Conservation (phyloP, 2,888 invertebrate species). For the Drosophila putrida region DNA sequence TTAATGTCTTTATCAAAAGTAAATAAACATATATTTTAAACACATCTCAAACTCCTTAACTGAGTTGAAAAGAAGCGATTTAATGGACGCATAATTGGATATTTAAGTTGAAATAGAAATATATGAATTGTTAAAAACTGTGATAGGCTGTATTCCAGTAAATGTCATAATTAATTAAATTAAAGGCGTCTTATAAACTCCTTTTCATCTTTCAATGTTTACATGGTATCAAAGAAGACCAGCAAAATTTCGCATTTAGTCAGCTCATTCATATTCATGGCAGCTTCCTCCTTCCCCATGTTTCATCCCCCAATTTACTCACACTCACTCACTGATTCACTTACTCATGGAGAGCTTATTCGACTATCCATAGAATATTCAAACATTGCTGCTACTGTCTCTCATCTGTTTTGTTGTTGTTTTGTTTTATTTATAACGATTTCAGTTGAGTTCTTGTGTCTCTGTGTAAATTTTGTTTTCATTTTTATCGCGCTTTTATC, state of each 20-base stretch:
- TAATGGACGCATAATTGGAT: too few relatives aligned
- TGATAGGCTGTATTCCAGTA: too few relatives aligned
- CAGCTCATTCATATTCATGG: constrained; percentile 73
- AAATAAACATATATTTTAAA: too few relatives aligned
- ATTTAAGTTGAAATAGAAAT: too few relatives aligned
- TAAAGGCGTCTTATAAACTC: too few relatives aligned
- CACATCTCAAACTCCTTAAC: too few relatives aligned
- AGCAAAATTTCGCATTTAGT: constrained; percentile 35
- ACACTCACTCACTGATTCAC: constrained; percentile 4
- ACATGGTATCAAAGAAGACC: constrained; percentile 40
- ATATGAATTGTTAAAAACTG: too few relatives aligned
- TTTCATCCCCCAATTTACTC: not conserved
- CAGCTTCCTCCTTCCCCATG: constrained; percentile 6
- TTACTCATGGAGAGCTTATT: constrained; percentile 24
- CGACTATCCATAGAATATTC: constrained; percentile 49
- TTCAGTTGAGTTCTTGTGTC: constrained; percentile 23
- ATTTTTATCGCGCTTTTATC: constrained; percentile 78
- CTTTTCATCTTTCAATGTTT: not conserved
- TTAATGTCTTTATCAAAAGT: too few relatives aligned
- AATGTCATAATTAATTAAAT: too few relatives aligned
- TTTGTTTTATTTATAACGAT: constrained; percentile 74
- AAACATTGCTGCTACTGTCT: constrained; percentile 32
- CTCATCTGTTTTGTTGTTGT: constrained; percentile 26
- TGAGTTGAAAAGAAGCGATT: too few relatives aligned
- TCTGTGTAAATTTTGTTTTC: constrained; percentile 60